A percentile compares a stretch with the other conserved stretches of the same genome.
phyloP scores from a whole-genome alignment of 2,113 vertebrate genomes.

The Nothoprocta perdicaria region DNA sequence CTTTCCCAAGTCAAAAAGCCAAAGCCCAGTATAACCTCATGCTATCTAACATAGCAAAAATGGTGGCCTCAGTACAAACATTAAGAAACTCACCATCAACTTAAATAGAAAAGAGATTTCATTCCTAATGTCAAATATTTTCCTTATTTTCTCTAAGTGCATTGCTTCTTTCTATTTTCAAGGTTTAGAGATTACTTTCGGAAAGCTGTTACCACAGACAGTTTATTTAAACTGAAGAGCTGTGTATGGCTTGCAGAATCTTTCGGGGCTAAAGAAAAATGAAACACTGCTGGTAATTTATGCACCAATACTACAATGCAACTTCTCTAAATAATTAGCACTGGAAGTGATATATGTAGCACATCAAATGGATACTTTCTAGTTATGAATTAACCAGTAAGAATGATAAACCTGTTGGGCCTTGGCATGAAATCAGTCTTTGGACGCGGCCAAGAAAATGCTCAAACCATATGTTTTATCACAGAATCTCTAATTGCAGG shows the following conservation, averaged over 20 bases:
- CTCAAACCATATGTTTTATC: neutral
- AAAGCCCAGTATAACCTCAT: neutral
- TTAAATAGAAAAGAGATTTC: neutral
- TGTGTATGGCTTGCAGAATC: neutral
- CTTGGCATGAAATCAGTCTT: neutral
- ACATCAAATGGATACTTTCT: neutral
- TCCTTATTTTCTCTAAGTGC: neutral
- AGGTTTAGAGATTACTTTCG: neutral
- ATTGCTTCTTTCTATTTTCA: neutral
- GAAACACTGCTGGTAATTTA: neutral
- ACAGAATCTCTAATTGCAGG: neutral
- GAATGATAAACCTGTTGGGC: neutral
- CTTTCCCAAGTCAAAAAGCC: neutral
- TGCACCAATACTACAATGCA: neutral
- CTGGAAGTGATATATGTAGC: neutral
- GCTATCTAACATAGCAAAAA: neutral
- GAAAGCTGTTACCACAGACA: neutral
- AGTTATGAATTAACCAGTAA: neutral
- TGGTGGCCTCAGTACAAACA: neutral
- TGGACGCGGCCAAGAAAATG: neutral
- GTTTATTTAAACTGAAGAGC: neutral
- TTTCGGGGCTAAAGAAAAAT: neutral
- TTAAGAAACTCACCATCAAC: neutral
- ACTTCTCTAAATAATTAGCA: neutral
- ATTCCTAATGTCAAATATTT: neutral